Base-by-base conservation (phyloP, 1,140 invertebrate species). In the Amyelois transitella region DNA sequence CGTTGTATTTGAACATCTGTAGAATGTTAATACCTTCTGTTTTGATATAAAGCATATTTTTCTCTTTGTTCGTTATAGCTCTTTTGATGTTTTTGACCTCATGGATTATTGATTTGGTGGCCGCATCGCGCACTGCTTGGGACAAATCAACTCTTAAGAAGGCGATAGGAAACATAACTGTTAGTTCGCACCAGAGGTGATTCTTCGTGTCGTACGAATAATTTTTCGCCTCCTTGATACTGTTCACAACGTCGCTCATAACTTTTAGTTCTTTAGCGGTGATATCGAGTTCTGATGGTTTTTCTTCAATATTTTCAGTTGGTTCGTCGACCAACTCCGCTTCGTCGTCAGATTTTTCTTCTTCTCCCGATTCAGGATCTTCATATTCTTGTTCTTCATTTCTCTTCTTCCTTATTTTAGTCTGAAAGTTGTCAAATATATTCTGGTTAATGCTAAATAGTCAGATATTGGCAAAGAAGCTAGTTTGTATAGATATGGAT, bases 1-100 rank as follows among this genome's bases (percentile, higher is more conserved):
- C 85, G 53, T 92, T 88, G 75, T 96, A 94, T 66, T 95, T 93
- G 68, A 94, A 96, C 91, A 99, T 94, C 90, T 96, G 95, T 55
- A 92, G 86, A 59, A 99, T 94, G 78, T 99, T 99, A 12, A 99
- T 94, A 3, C 98, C 98, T 75, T 99, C 97, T 0, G 98, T 99
- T 83, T 97, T 96, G 0, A 98, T 82, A 47, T 93, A 91, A 47
- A 93, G 86, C 18, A 91, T 86, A 51, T 91, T 75, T 19, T 88
- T 89, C 66, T 91, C 91, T 90, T 92, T 90, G 62, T 91, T 93
- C 1, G 91, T 92, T 55, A 98, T 96, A 2, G 96, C 96, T 51
- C 94, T 90, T 75, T 93, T 95, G 43, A 99, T 97, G 22, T 92
- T 90, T 6, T 92, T 91, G 0, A 96, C 92, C 88, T 97, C 92